phyloP scores from a whole-genome alignment of 53 echinoderm and acorn worm genomes.

The Stichopus horrens region DNA sequence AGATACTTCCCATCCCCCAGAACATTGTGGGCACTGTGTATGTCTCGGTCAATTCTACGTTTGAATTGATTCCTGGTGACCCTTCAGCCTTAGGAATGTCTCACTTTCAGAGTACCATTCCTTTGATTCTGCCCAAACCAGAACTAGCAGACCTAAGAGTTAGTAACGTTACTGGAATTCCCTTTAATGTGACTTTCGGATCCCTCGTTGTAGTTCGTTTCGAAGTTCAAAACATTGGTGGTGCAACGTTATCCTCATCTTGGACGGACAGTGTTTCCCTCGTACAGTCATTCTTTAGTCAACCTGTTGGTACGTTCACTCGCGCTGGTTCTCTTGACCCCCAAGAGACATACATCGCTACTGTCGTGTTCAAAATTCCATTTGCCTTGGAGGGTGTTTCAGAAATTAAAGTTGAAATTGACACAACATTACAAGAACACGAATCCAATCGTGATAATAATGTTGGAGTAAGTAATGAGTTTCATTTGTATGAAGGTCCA shows the following conservation, averaged over 20 bases:
- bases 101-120: background rate
- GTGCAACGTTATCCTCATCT: slow-evolving; percentile 25
- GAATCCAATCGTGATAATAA: slow-evolving; percentile 31
- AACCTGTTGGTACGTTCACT: background rate
- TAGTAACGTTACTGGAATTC: background rate
- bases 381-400: slow-evolving; percentile 17
- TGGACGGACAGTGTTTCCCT: slow-evolving; percentile 37
- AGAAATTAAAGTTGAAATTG: slow-evolving; percentile 9
- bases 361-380: background rate
- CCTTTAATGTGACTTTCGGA: slow-evolving; percentile 23
- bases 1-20: slow-evolving; percentile 7
- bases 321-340: background rate
- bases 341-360: background rate
- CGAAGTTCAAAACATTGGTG: slow-evolving; percentile 25
- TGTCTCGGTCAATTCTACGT: background rate
- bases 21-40: background rate
- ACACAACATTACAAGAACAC: background rate
- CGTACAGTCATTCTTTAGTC: slow-evolving; percentile 4
- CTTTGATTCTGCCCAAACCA: slow-evolving; percentile 9
- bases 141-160: background rate
- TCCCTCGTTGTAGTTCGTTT: background rate
- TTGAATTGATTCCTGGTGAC: slow-evolving; percentile 1
- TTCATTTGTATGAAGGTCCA: slow-evolving; percentile 34
- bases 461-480: background rate
- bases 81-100: background rate